Base-by-base conservation (phyloP, 2,113 vertebrate genomes). In the Semnornis frantzii region DNA sequence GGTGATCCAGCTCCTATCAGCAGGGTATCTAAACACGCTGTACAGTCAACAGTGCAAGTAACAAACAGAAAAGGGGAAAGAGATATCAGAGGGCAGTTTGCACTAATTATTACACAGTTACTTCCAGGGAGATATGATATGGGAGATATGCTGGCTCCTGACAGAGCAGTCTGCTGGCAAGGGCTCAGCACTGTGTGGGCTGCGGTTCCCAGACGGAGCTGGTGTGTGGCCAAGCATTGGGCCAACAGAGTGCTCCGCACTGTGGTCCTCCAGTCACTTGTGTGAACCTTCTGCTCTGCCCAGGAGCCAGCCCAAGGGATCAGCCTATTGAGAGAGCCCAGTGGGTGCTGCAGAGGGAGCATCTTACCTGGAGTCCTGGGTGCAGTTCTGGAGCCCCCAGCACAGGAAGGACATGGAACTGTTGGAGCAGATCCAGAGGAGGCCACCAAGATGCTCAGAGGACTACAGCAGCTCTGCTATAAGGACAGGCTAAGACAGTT, bases 1-100 rank as follows among this genome's bases (percentile, higher is more conserved):
- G 87, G 57, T 48, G 91, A 96, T 94, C 79, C 68, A 57, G 52
- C 57, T 90, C 89, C 91, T 95, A 95, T 91, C 63, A 70, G 92
- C 75, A 83, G 82, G 89, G 55, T 91, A 92, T 85, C 82, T 87
- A 82, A 92, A 89, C 72, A 55, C 1, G 2, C 60, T 79, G 64
- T 46, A 60, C 85, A 81, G 27, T 57, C 64, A 60, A 27, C 8
- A 15, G 52, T n/a, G 88, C 80, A 50, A 12, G 46, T 20, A 57
- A 57, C 46, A 91, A 95, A 91, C 82, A 93, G 72, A 83, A 66
- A 37, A 77, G 16, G 34, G 62, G 63, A 76, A 44, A 63, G 66
- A 87, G 90, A 90, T 93, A 95, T 87, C 24, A 74, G 72, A 15
- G 46, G 39, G 39, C 37, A 82, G 76, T 71, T 71, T 89, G 79